Percentiles rank a stretch among this genome's conserved stretches.
These are phyloP conservation scores for Pseudomyrmex dendroicus DNA, from an alignment of 1,140 invertebrate species.

Conservation along the genomic window DNA sequence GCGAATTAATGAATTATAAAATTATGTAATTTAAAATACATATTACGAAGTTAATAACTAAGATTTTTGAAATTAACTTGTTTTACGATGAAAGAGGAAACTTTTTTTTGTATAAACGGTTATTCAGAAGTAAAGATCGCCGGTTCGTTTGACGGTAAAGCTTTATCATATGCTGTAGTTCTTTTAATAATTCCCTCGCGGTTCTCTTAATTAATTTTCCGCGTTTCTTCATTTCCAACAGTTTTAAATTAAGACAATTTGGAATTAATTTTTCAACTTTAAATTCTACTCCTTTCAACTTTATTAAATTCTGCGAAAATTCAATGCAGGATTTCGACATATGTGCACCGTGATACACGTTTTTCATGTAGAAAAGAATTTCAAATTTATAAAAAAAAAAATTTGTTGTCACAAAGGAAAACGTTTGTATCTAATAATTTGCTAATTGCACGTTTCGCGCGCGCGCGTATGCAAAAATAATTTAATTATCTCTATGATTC, in stretches of 20 bases:
- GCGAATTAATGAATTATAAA: no score
- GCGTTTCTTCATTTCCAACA: constrained; percentile 1
- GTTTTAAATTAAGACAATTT: background rate
- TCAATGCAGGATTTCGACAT: background rate
- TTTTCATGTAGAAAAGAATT: no score
- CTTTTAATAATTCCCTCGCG: constrained; percentile 1
- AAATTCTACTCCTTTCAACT: background rate
- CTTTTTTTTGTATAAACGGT: constrained; percentile 7
- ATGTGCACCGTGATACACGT: no score
- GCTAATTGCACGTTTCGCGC: no score
- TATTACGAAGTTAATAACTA: no score
- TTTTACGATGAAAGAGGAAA: no score
- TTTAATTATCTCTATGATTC: background rate
- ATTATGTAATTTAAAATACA: no score
- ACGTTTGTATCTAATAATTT: no score
- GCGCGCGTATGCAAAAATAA: background rate
- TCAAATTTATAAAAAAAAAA: no score
- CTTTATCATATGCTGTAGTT: background rate
- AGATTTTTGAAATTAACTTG: no score
- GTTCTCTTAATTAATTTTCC: constrained; percentile 30
- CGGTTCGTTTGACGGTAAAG: background rate
- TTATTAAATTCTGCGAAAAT: background rate
- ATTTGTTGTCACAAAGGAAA: no score
- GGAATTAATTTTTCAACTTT: constrained; percentile 30
- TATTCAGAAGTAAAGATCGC: background rate